Base-by-base conservation (phyloP, 2,888 invertebrate species). In the Lycia hirtaria region DNA sequence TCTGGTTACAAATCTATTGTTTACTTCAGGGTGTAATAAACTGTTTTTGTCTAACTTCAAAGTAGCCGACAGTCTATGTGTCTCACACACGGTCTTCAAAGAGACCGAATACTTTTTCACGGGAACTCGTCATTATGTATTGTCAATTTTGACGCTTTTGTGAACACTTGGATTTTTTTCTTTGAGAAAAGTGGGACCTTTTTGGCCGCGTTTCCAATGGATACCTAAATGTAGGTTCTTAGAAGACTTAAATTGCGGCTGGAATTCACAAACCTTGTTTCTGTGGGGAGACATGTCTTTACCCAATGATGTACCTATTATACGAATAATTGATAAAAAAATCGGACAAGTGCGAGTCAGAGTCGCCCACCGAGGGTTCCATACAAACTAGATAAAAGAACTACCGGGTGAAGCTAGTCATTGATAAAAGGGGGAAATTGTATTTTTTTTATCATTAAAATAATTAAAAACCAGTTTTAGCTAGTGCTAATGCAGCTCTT, bases 31-130 rank as follows among this genome's bases (percentile, higher is more conserved):
- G 65, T 62, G 61, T 63, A 55, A 62, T 71, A 60, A 57, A 57
- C 56, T 56, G 51, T n/a, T 65, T 63, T 45, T 19, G 12, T 44
- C n/a, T n/a, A 20, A 3, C 4, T 12, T 12, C 19, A 32, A 45
- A 45, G 19, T 32, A 19, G 44, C 1, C 12, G 26, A 41, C 15
- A 71, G 72, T 77, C 72, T 69, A 75, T 72, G 43, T 76, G 77
- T 78, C 75, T 73, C 83, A 85, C 85, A 85, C 73, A 80, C 81
- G 81, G 69, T 62, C 75, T 74, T 80, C 70, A 83, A 80, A 83
- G 35, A 44, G 15, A 51, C 75, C 76, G 72, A 28, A n/a, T 51
- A 49, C 12, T 69, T 68, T 73, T 75, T 68, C 65, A 60, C 15
- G 6, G 61, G 67, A 72, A 62, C 35, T 43, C 57, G 61, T 50